A percentile compares a stretch with the other conserved stretches of the same genome.
Conservation (phyloP, 1,140 invertebrate species). For the Leptestheria dahalacensis region DNA sequence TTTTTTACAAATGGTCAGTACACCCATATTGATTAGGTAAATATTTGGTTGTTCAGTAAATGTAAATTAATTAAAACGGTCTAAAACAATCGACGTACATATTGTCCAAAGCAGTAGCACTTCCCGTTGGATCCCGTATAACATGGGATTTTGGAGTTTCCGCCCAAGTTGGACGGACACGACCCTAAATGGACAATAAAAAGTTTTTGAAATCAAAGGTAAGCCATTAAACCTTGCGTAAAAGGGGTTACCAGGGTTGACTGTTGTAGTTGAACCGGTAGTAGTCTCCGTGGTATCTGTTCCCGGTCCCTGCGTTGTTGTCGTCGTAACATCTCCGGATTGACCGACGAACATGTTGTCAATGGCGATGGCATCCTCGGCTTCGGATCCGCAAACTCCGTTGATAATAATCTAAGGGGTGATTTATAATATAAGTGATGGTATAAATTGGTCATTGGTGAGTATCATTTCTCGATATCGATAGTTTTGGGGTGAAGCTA, state of each 20-base stretch:
- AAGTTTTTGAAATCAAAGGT: too few relatives aligned
- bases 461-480: too few relatives aligned
- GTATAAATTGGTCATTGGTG: too few relatives aligned
- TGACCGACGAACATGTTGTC: background rate
- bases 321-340: background rate
- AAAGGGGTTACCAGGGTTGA: background rate
- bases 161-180: background rate
- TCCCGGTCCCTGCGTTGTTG: background rate
- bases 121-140: background rate
- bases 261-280: background rate
- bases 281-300: background rate
- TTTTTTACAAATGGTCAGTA: too few relatives aligned
- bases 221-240: too few relatives aligned
- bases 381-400: background rate
- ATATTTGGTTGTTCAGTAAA: too few relatives aligned
- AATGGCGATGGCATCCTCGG: constrained; percentile 1
- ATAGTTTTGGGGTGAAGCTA: too few relatives aligned
- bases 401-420: background rate
- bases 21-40: too few relatives aligned
- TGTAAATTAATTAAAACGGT: background rate
- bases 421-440: too few relatives aligned
- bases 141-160: background rate
- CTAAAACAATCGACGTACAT: too few relatives aligned
- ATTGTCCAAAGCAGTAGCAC: background rate
- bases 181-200: background rate